Conservation (phyloP, 2,113 vertebrate genomes). For the Cyprinodon variegatus region DNA sequence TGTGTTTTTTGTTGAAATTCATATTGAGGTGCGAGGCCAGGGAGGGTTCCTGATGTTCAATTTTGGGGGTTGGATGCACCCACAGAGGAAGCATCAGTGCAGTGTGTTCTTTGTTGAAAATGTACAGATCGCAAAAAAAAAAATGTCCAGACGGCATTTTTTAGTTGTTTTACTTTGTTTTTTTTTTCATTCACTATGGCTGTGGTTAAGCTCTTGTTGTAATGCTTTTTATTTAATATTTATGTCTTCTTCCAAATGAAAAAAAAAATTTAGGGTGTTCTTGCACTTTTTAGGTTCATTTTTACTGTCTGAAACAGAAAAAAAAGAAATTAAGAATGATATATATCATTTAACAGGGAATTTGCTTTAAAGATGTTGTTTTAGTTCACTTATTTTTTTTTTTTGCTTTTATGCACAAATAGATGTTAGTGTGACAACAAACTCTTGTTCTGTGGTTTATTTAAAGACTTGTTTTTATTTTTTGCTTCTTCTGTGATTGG, state of each 20-base stretch:
- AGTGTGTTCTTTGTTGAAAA: conserved; percentile 75
- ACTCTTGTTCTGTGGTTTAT: conserved; percentile 84
- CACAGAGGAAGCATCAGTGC: conserved; percentile 41
- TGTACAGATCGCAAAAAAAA: conserved; percentile 6
- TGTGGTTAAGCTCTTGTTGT: conserved; percentile 80
- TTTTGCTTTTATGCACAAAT: conserved; percentile 84
- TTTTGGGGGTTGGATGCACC: neutral
- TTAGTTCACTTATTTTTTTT: conserved; percentile 72
- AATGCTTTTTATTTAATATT: conserved; percentile 87
- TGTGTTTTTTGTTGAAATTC: conserved; percentile 69
- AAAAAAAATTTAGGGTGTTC: conserved; percentile 78
- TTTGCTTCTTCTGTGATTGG: conserved; percentile 73
- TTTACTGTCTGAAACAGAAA: conserved; percentile 79
- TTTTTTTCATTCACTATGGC: conserved; percentile 76
- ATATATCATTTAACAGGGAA: conserved; percentile 85
- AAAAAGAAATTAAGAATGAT: conserved; percentile 31
- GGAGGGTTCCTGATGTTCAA: neutral
- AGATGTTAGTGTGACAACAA: conserved; percentile 83
- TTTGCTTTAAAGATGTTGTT: conserved; percentile 83
- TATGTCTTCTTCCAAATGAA: conserved; percentile 85
- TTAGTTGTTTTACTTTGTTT: conserved; percentile 68
- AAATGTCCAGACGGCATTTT: conserved; percentile 76
- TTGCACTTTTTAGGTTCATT: conserved; percentile 87
- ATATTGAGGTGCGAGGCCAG: conserved; percentile 62
- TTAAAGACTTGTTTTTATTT: conserved; percentile 81